phyloP scores from a whole-genome alignment of 2,797 vertebrate species.

The Lates japonicus region DNA sequence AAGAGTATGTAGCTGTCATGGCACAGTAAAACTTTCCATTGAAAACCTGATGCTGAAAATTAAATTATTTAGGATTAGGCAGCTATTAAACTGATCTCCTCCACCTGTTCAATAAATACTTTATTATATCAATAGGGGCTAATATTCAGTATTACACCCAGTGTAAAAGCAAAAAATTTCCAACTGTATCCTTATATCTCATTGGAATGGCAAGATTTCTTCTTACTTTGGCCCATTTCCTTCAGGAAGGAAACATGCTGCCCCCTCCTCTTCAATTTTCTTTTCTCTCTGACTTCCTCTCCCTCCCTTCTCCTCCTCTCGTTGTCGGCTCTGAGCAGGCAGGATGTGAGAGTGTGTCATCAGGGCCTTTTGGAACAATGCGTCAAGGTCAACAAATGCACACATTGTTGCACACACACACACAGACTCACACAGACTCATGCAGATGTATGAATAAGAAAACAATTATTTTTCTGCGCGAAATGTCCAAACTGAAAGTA shows the following conservation, averaged over 20 bases:
- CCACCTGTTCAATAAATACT: conserved; percentile 13
- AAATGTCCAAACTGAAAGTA: conserved; percentile 13
- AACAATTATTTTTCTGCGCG: conserved; percentile 32
- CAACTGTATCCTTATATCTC: conserved; percentile 28
- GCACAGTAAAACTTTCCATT: conserved; percentile 38
- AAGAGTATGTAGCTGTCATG: conserved; percentile 5
- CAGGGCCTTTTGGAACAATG: conserved; percentile 70
- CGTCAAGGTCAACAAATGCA: conserved; percentile 73
- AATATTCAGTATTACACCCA: neutral
- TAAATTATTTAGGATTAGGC: conserved; percentile 11
- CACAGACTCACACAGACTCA: conserved; percentile 25
- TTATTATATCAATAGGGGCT: neutral
- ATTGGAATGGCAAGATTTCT: conserved; percentile 47
- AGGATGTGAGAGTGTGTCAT: conserved; percentile 80
- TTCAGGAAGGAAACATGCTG: conserved; percentile 62
- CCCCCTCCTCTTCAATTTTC: conserved; percentile 38
- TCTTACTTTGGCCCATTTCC: conserved; percentile 69
- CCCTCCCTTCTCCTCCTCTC: conserved; percentile 18
- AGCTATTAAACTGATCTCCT: neutral
- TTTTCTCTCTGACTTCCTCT: conserved; percentile 35
- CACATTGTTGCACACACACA: conserved; percentile 34
- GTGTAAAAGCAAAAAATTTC: neutral
- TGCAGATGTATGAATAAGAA: conserved; percentile 62
- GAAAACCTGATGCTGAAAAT: conserved; percentile 39
- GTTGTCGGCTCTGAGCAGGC: conserved; percentile 62